Base-by-base conservation (phyloP, 2,888 invertebrate genomes). In the Drosophila ustulata region DNA sequence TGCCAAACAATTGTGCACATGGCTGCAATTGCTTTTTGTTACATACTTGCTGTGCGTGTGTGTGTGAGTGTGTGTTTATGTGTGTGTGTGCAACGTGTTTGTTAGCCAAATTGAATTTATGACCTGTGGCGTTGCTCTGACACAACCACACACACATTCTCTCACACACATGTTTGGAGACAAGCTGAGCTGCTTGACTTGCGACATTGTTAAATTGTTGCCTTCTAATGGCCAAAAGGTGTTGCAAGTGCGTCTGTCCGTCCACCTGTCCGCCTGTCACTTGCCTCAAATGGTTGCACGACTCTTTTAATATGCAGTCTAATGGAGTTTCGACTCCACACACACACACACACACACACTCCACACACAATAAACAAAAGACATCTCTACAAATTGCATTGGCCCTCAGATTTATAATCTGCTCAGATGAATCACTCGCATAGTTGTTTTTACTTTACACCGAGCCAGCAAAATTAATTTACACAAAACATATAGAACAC, bases 91-190 rank as follows among this genome's bases (percentile, higher is more conserved):
- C 25, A 71, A 72, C 75, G 67, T 87, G 75, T 83, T 82, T 88
- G 78, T 76, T 88, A 75, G 75, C 78, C 83, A 89, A 85, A 85
- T 85, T 89, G 88, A 89, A 85, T 89, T 85, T 85, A 89, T 88
- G 89, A 88, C 89, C 89, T 86, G 72, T 85, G 89, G 89, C 85
- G 71, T 63, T 82, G 55, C 68, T 66, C 66, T 63, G 51, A 59
- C 66, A 68, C 26, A 47, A 37, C 55, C 46, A 52, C 28, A 58
- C 18, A 23, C 30, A 41, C 6, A 66, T 2, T 9, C 32, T 13
- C 25, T 11, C 26, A 43, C 9, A 45, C 18, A 2, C 30, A 43
- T 25, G 47, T 11, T 46, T 5, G 26, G 18, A 62, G 47, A 66
- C 41, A 55, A 62, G 39, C 55, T 62, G 45, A 61, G 53, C 57